phyloP scores from a whole-genome alignment of 2,888 invertebrate genomes.

The Brachylomia viminalis region DNA sequence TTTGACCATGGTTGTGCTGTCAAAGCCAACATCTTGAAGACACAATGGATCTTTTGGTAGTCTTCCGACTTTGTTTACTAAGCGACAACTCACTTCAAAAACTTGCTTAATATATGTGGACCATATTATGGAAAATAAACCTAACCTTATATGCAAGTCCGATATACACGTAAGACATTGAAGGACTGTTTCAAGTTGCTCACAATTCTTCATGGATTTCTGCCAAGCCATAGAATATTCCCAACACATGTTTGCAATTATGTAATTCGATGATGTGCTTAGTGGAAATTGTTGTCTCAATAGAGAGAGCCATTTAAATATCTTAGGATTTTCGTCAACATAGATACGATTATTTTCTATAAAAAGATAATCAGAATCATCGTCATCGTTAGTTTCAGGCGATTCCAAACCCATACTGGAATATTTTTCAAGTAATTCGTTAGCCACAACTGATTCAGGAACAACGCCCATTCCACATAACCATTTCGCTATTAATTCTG shows the following conservation, averaged over 20 bases:
- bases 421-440: slow-evolving; percentile 84
- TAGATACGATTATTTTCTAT: slow-evolving; percentile 80
- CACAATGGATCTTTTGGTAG: slow-evolving; percentile 96
- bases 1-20: slow-evolving; percentile 90
- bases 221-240: slow-evolving; percentile 97
- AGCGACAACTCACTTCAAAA: slow-evolving; percentile 93
- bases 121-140: slow-evolving; percentile 96
- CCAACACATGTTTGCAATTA: slow-evolving; percentile 97
- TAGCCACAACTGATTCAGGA: slow-evolving; percentile 91
- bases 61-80: slow-evolving; percentile 95
- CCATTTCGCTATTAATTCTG: slow-evolving; percentile 97
- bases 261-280: slow-evolving; percentile 94
- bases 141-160: slow-evolving; percentile 93
- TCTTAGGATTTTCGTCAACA: slow-evolving; percentile 85
- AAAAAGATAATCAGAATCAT: slow-evolving; percentile 77
- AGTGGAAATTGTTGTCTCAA: slow-evolving; percentile 95
- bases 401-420: slow-evolving; percentile 63
- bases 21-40: slow-evolving; percentile 93
- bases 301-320: slow-evolving; percentile 92
- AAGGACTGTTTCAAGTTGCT: slow-evolving; percentile 93
- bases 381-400: slow-evolving; percentile 71
- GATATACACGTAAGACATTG: slow-evolving; percentile 92
- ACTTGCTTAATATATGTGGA: slow-evolving; percentile 95
- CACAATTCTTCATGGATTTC: slow-evolving; percentile 92
- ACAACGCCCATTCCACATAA: slow-evolving; percentile 93